These are phyloP conservation scores for Orientallactaga bullata DNA, from an alignment of 2,113 vertebrate genomes.

Conservation along the genomic window DNA sequence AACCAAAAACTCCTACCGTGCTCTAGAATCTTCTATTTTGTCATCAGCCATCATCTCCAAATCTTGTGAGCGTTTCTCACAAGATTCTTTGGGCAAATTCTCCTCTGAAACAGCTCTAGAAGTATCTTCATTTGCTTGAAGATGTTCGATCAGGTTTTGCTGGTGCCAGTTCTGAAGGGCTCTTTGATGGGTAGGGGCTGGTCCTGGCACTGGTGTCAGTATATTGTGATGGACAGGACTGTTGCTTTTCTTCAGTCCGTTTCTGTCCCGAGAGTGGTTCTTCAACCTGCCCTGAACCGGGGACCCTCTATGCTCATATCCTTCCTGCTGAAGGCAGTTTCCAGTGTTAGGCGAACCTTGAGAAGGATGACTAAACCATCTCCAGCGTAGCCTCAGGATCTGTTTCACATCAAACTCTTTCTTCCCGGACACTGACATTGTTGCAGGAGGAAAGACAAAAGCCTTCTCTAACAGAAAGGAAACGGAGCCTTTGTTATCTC, in stretches of 20 bases:
- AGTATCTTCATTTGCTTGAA: constrained; percentile 89
- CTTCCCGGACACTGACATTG: constrained; percentile 96
- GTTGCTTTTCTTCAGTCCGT: constrained; percentile 89
- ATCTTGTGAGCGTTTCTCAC: constrained; percentile 86
- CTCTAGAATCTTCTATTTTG: constrained; percentile 88
- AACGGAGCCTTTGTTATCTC: constrained; percentile 87
- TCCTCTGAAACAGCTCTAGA: constrained; percentile 87
- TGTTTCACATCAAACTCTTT: constrained; percentile 99
- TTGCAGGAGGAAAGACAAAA: constrained; percentile 84
- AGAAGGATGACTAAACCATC: constrained; percentile 97
- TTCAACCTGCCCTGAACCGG: constrained; percentile 93
- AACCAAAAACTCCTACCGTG: constrained; percentile 91
- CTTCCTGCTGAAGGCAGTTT: constrained; percentile 96
- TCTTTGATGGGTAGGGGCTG: constrained; percentile 90
- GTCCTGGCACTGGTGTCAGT: constrained; percentile 90
- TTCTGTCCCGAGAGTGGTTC: constrained; percentile 95
- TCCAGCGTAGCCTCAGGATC: constrained; percentile 97
- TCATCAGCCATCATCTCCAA: constrained; percentile 90
- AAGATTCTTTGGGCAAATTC: constrained; percentile 88
- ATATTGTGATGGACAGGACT: constrained; percentile 94
- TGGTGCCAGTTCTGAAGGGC: constrained; percentile 92
- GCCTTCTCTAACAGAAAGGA: constrained; percentile 83
- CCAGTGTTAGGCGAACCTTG: constrained; percentile 92
- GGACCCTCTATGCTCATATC: constrained; percentile 93
- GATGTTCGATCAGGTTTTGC: constrained; percentile 90